Percentiles rank a stretch among this genome's conserved stretches.
Conservation (phyloP, 1,140 invertebrate genomes). For the Zaprionus tsacasi region DNA sequence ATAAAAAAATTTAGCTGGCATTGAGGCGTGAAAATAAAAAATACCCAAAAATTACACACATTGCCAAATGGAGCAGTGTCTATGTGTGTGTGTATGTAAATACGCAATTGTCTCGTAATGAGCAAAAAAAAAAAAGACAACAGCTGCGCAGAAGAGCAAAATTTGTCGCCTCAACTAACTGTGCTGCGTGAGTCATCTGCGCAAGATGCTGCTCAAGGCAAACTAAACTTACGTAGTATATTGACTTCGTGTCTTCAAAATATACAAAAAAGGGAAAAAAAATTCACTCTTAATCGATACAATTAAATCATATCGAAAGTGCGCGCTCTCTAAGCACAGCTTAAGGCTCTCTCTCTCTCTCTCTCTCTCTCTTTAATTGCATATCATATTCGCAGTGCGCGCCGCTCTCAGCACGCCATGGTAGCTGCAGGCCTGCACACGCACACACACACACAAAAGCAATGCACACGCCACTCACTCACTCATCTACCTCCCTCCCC, state of each 20-base stretch:
- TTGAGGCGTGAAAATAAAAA: conserved; percentile 66
- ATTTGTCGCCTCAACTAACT: conserved; percentile 12
- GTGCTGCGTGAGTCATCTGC: conserved; percentile 27
- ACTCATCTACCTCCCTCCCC: not conserved
- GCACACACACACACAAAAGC: conserved; percentile 9
- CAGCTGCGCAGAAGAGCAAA: not conserved
- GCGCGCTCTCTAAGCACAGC: conserved; percentile 11
- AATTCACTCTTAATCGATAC: not conserved
- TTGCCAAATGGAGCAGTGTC: conserved; percentile 40
- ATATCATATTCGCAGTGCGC: not conserved
- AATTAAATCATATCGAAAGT: conserved; percentile 3
- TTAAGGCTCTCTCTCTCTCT: not conserved
- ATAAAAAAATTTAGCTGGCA: conserved; percentile 37
- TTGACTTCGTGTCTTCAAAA: conserved; percentile 21
- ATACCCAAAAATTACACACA: conserved; percentile 37
- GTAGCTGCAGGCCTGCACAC: not conserved
- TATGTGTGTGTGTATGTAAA: conserved; percentile 16
- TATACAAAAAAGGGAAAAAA: conserved; percentile 14
- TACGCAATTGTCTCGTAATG: conserved; percentile 43
- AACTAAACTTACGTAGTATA: conserved; percentile 30
- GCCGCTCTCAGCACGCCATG: not conserved
- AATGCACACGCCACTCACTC: conserved; percentile 34
- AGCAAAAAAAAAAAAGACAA: conserved; percentile 30
- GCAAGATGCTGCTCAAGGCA: conserved; percentile 2
- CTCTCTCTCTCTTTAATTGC: not conserved